Evolutionary conservation across 2,888 invertebrate species (phyloP).

Genomic region (Balanococcus diminutus): DNA sequence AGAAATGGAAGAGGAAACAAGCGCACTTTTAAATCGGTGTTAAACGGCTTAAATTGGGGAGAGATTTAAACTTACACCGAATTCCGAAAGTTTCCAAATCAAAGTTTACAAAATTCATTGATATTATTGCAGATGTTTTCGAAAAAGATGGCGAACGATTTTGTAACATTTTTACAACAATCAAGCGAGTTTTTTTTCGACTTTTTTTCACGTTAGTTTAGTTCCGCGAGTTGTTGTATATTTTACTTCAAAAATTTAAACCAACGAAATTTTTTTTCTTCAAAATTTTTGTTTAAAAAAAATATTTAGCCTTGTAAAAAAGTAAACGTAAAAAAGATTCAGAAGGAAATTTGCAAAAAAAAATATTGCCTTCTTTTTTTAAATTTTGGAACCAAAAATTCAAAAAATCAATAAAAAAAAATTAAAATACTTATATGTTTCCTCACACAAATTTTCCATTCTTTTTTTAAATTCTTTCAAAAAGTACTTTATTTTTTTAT

Average conservation of each 20-base stretch:
- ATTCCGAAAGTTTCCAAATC: conserved; percentile 46
- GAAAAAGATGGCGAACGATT: conserved; percentile 43
- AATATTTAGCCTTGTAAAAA: too few relatives aligned
- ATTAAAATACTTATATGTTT: too few relatives aligned
- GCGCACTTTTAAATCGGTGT: conserved; percentile 38
- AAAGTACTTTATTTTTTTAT: too few relatives aligned
- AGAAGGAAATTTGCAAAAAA: too few relatives aligned
- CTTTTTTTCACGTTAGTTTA: background rate
- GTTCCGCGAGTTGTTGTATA: background rate
- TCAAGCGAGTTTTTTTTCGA: background rate
- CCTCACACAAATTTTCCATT: too few relatives aligned
- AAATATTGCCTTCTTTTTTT: too few relatives aligned
- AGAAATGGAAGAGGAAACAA: conserved; percentile 4
- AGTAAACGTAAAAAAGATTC: too few relatives aligned
- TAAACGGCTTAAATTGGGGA: conserved; percentile 50
- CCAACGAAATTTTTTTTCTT: too few relatives aligned
- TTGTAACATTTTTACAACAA: conserved; percentile 38
- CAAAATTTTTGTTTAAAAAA: too few relatives aligned
- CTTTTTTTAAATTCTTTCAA: too few relatives aligned
- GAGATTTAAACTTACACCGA: conserved; percentile 44
- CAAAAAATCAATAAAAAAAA: too few relatives aligned
- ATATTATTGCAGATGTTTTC: conserved; percentile 51
- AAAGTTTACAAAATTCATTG: conserved; percentile 48
- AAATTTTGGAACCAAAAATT: too few relatives aligned
- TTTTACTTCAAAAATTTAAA: background rate